Evolutionary conservation across 2,113 vertebrate species (phyloP).

Genomic region (Oxyura jamaicensis): DNA sequence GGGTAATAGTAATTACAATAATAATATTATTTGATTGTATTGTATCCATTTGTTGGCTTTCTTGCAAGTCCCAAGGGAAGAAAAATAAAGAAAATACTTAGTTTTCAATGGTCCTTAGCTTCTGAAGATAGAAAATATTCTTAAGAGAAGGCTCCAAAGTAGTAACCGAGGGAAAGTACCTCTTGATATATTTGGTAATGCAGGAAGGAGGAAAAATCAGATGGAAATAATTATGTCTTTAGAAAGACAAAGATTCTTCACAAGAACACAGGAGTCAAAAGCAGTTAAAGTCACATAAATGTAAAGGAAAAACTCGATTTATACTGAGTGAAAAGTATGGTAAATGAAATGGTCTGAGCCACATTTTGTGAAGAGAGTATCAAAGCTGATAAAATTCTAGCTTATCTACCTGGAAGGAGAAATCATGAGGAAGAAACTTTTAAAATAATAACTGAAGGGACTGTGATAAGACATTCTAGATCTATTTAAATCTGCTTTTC

Average conservation of each 20-base stretch:
- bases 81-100: background rate
- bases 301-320: background rate
- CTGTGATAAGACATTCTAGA: background rate
- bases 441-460: conserved; percentile 14
- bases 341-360: background rate
- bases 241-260: background rate
- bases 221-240: background rate
- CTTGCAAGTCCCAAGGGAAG: background rate
- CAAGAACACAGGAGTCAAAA: background rate
- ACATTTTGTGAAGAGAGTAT: background rate
- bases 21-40: background rate
- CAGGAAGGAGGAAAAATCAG: background rate
- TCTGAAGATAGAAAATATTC: background rate
- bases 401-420: background rate
- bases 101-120: background rate
- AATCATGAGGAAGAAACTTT: background rate
- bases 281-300: background rate
- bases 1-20: background rate
- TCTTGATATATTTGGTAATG: background rate
- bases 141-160: background rate
- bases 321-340: background rate
- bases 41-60: background rate
- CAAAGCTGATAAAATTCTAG: background rate
- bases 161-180: background rate
- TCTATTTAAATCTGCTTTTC: conserved; percentile 10